These are phyloP conservation scores for Globodera ellingtonae DNA, from an alignment of 1,140 invertebrate genomes.

Conservation along the genomic window DNA sequence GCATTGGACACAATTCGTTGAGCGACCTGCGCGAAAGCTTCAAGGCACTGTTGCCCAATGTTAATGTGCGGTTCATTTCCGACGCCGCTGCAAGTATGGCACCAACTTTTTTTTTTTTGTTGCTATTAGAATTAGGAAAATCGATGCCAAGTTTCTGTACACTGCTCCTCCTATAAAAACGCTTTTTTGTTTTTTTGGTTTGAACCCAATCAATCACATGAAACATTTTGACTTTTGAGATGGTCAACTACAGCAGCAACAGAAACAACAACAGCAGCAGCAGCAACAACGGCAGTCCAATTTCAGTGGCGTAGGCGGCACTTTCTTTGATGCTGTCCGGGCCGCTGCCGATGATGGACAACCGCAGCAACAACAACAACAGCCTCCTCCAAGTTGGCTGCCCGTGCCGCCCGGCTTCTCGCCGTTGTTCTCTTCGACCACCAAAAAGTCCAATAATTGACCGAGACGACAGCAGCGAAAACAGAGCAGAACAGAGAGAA, in stretches of 20 bases:
- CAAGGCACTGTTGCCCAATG: slow-evolving; percentile 56
- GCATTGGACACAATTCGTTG: slow-evolving; percentile 21
- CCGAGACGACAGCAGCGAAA: too few species aligned
- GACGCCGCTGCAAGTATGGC: slow-evolving; percentile 19
- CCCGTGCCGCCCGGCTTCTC: slow-evolving; percentile 29
- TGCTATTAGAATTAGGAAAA: too few species aligned
- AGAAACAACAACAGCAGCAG: slow-evolving; percentile 9
- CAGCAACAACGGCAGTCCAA: slow-evolving; percentile 13
- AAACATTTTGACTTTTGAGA: not conserved
- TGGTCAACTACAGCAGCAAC: slow-evolving; percentile 1
- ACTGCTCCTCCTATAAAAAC: too few species aligned
- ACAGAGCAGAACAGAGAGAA: too few species aligned
- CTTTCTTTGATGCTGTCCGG: not conserved
- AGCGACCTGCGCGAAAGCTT: slow-evolving; percentile 46
- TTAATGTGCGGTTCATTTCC: slow-evolving; percentile 52
- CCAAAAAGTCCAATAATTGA: too few species aligned
- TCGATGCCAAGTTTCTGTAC: too few species aligned
- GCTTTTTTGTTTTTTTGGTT: too few species aligned
- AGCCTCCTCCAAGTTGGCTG: slow-evolving; percentile 9
- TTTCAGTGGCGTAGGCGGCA: not conserved
- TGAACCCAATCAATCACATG: too few species aligned
- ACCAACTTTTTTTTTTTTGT: not conserved
- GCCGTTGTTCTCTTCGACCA: not conserved
- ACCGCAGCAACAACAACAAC: not conserved
- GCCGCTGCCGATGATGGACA: not conserved